These are phyloP conservation scores for Coracias cyanogaster DNA, from an alignment of 2,797 vertebrate genomes.

Conservation along the genomic window DNA sequence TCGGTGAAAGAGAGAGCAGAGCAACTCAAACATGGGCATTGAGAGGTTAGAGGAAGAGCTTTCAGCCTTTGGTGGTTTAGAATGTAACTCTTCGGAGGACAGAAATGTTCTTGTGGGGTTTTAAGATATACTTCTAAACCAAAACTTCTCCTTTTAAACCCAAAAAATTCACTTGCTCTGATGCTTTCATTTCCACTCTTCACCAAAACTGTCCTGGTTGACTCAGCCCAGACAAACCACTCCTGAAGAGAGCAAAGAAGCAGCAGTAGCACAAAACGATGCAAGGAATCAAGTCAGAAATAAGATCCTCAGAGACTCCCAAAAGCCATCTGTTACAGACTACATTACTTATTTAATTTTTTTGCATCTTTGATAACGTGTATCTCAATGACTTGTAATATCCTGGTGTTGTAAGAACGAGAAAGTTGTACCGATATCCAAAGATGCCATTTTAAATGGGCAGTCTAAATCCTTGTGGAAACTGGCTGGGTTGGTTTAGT, in stretches of 20 bases:
- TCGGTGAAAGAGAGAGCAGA: neutral
- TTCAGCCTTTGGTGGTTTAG: neutral
- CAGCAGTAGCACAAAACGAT: neutral
- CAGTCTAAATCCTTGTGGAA: neutral
- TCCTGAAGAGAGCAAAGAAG: neutral
- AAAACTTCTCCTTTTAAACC: neutral
- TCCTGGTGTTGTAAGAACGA: neutral
- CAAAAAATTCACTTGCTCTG: neutral
- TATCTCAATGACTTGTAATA: neutral
- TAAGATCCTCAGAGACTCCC: neutral
- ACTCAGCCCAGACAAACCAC: neutral
- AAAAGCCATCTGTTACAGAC: neutral
- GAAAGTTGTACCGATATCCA: neutral
- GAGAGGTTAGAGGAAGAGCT: neutral
- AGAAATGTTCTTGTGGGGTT: constrained; percentile 1
- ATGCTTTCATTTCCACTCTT: neutral
- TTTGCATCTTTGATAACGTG: neutral
- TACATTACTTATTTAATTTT: neutral
- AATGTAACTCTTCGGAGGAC: neutral
- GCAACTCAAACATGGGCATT: neutral
- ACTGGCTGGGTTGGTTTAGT: neutral
- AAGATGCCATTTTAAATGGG: neutral
- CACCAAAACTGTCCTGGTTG: neutral
- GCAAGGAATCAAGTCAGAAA: neutral
- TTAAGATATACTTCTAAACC: neutral